Conservation (phyloP, 1,140 invertebrate species). For the Aleiodes sp. region DNA sequence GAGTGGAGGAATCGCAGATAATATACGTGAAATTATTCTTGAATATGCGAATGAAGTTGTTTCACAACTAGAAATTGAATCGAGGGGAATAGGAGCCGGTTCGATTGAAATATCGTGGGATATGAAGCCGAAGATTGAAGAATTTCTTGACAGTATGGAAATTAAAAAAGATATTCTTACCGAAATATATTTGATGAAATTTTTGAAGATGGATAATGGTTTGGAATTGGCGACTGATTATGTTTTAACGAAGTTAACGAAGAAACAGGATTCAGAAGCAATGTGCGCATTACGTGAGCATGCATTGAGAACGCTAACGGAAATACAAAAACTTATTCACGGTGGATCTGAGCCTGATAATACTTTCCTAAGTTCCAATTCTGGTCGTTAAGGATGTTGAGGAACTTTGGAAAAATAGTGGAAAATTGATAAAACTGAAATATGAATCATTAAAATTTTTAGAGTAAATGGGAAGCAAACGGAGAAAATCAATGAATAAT, state of each 20-base stretch:
- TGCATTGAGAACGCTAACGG: constrained; percentile 12
- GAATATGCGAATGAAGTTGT: constrained; percentile 33
- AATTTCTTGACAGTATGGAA: constrained; percentile 34
- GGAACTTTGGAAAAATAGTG: background rate
- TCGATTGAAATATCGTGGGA: constrained; percentile 21
- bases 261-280: constrained; percentile 23
- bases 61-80: constrained; percentile 23
- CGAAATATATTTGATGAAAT: constrained; percentile 19
- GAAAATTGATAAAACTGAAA: background rate
- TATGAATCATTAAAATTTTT: too few species aligned
- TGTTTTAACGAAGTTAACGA: constrained; percentile 18
- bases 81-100: background rate
- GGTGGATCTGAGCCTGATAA: constrained; percentile 1
- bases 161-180: constrained; percentile 20
- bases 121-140: constrained; percentile 26
- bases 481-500: too few species aligned
- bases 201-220: constrained; percentile 22
- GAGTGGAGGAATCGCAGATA: background rate
- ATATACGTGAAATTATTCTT: constrained; percentile 23
- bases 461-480: too few species aligned
- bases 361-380: background rate
- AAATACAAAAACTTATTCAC: constrained; percentile 25
- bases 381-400: background rate
- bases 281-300: constrained; percentile 15
- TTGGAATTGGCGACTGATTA: constrained; percentile 31